Evolutionary conservation across 2,113 vertebrate species (phyloP).

Genomic region (Tupaia chinensis): DNA sequence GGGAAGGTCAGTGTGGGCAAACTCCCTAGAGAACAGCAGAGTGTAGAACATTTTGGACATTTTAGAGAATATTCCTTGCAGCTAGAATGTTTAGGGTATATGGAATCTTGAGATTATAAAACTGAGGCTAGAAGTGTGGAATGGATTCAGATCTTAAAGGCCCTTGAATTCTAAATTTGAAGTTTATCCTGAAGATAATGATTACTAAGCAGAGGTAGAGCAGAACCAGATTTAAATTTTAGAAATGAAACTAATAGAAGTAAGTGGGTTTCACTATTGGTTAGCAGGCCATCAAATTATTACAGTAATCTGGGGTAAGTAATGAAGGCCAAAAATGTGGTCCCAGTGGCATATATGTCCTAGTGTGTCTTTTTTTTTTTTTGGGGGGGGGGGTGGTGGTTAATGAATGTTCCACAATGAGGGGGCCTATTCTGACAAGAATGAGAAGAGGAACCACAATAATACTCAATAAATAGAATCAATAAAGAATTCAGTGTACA

Average conservation of each 20-base stretch:
- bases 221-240: slow-evolving; percentile 22
- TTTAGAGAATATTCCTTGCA: neutral
- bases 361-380: neutral
- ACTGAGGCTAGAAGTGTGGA: neutral
- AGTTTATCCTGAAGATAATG: slow-evolving; percentile 23
- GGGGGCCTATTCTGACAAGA: neutral
- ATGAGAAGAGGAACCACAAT: neutral
- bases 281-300: neutral
- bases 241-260: slow-evolving; percentile 20
- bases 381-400: no score
- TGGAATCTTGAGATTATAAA: neutral
- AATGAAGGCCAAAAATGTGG: neutral
- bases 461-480: neutral
- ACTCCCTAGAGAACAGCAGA: neutral
- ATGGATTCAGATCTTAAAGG: neutral
- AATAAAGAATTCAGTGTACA: neutral
- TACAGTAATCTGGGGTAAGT: neutral
- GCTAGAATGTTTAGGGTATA: neutral
- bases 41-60: neutral
- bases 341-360: neutral
- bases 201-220: neutral
- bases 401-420: neutral
- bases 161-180: neutral
- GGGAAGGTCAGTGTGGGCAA: neutral
- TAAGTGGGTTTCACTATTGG: neutral